Percentiles rank a stretch among this genome's conserved stretches.
Evolutionary conservation across 1,140 invertebrate genomes (phyloP).

Genomic region (Luehdorfia chinensis): DNA sequence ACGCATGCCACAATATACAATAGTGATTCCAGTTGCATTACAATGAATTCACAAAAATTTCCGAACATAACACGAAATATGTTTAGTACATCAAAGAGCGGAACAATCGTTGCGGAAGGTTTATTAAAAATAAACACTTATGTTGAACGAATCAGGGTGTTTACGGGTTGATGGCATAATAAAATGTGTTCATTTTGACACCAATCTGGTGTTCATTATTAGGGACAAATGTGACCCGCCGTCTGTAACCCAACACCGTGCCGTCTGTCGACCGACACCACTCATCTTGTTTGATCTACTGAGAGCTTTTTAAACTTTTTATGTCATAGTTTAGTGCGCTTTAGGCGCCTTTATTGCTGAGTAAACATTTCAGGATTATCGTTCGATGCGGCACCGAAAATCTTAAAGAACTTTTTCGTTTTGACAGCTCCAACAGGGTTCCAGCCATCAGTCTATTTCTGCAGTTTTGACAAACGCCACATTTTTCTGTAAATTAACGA

Average conservation of each 20-base stretch:
- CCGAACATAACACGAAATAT: slow-evolving; percentile 32
- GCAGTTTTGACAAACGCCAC: slow-evolving; percentile 24
- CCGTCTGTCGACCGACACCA: slow-evolving; percentile 63
- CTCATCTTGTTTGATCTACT: slow-evolving; percentile 74
- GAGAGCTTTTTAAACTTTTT: slow-evolving; percentile 76
- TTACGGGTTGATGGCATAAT: slow-evolving; percentile 69
- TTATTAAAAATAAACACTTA: slow-evolving; percentile 63
- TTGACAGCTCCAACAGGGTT: slow-evolving; percentile 19
- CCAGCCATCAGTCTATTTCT: slow-evolving; percentile 23
- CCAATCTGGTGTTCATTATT: slow-evolving; percentile 75
- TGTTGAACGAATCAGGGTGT: slow-evolving; percentile 36
- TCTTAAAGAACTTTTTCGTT: slow-evolving; percentile 40
- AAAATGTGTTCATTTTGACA: slow-evolving; percentile 73
- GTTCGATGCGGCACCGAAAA: slow-evolving; percentile 33
- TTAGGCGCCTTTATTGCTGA: slow-evolving; percentile 70
- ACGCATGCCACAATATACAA: slow-evolving; percentile 41
- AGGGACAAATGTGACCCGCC: slow-evolving; percentile 66
- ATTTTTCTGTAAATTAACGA: too few species aligned
- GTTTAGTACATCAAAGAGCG: slow-evolving; percentile 46
- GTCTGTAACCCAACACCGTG: slow-evolving; percentile 56
- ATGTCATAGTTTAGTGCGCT: slow-evolving; percentile 71
- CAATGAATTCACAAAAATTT: slow-evolving; percentile 35
- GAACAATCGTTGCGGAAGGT: slow-evolving; percentile 51
- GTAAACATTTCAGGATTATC: slow-evolving; percentile 66
- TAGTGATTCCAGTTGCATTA: slow-evolving; percentile 38